These are phyloP conservation scores for Perdita meconis DNA, from an alignment of 2,888 invertebrate genomes.

Conservation along the genomic window DNA sequence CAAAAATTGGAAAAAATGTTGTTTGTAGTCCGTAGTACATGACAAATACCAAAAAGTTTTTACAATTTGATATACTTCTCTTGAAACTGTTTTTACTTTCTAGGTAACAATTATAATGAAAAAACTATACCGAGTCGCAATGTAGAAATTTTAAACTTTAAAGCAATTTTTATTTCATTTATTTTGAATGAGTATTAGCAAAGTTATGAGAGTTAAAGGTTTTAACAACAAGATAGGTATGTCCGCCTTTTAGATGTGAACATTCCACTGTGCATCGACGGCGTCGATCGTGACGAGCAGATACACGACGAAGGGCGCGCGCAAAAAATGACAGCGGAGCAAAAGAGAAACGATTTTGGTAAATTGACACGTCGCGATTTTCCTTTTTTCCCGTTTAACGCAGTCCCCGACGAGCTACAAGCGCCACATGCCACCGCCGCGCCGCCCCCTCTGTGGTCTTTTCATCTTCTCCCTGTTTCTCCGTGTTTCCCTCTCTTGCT, in stretches of 20 bases:
- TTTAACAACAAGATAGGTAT: no score
- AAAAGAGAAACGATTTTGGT: constrained; percentile 54
- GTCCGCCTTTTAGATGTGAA: not conserved
- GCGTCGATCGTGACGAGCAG: constrained; percentile 33
- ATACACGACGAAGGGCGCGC: constrained; percentile 25
- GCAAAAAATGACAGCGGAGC: constrained; percentile 25
- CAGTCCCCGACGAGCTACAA: constrained; percentile 1
- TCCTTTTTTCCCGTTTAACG: constrained; percentile 42
- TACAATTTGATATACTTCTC: no score
- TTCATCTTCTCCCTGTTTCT: constrained; percentile 3
- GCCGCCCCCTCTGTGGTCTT: not conserved
- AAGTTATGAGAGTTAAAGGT: no score
- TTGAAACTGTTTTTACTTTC: no score
- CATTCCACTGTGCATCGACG: not conserved
- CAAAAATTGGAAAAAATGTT: no score
- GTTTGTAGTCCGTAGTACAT: no score
- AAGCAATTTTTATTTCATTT: no score
- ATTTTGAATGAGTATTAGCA: no score
- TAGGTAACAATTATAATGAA: no score
- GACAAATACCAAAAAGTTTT: no score
- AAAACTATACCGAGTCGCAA: no score
- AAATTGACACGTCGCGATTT: constrained; percentile 47
- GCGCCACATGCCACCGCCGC: constrained; percentile 5
- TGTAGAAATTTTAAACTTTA: no score
- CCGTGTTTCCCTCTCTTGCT: constrained; percentile 6